These are phyloP conservation scores for Eupithecia exiguata DNA, from an alignment of 2,888 invertebrate species.

Conservation along the genomic window DNA sequence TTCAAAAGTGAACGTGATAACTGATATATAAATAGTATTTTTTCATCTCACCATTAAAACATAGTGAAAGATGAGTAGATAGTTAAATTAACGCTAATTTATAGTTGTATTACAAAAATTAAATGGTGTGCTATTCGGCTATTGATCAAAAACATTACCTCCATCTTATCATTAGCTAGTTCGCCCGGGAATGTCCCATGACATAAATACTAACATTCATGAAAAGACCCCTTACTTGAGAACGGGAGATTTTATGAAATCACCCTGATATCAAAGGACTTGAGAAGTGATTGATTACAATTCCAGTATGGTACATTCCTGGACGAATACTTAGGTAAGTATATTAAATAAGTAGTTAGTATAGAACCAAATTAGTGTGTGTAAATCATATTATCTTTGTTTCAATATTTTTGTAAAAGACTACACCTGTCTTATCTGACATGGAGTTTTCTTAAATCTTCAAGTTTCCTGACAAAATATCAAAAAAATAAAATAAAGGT, in stretches of 20 bases:
- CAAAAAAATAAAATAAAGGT: neutral
- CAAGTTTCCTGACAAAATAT: neutral
- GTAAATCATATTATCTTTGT: neutral
- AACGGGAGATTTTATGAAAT: neutral
- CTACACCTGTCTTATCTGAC: neutral
- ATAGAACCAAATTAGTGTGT: slow-evolving; percentile 11
- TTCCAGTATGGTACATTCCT: neutral
- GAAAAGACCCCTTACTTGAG: neutral
- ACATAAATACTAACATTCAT: neutral
- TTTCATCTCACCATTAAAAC: slow-evolving; percentile 9
- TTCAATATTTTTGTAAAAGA: neutral
- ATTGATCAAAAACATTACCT: slow-evolving; percentile 36
- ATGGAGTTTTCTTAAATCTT: neutral
- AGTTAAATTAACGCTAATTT: slow-evolving; percentile 22
- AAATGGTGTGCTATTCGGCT: slow-evolving; percentile 28
- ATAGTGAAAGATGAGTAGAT: slow-evolving; percentile 18
- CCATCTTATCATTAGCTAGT: slow-evolving; percentile 6
- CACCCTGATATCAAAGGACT: neutral
- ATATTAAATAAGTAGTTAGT: slow-evolving; percentile 5
- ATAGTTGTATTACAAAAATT: slow-evolving; percentile 19
- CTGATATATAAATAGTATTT: slow-evolving; percentile 14
- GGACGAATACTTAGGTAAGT: neutral
- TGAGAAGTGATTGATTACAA: neutral
- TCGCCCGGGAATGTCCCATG: neutral
- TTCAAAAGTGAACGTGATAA: neutral